phyloP scores from a whole-genome alignment of 2,888 invertebrate species.

The Prenolepis imparis region DNA sequence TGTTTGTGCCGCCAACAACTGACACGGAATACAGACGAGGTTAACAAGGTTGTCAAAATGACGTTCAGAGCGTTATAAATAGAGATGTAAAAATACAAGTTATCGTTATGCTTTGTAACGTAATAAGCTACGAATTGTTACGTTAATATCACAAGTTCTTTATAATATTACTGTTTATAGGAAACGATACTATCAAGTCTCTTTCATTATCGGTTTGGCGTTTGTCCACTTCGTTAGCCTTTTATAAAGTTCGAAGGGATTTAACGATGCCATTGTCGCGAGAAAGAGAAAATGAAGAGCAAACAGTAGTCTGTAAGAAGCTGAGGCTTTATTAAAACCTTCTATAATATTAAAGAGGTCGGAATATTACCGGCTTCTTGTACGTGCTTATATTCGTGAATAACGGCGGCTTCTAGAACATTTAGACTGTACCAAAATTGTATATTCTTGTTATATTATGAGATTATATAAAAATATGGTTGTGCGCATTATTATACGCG shows the following conservation, averaged over 20 bases:
- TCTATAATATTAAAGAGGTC: slow-evolving; percentile 62
- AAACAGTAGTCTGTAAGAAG: slow-evolving; percentile 65
- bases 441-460: slow-evolving; percentile 10
- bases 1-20: slow-evolving; percentile 56
- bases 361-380: slow-evolving; percentile 16
- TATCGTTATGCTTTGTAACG: slow-evolving; percentile 65
- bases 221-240: slow-evolving; percentile 37
- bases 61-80: slow-evolving; percentile 46
- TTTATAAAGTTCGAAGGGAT: slow-evolving; percentile 60
- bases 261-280: slow-evolving; percentile 67
- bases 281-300: slow-evolving; percentile 54
- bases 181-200: slow-evolving; percentile 45
- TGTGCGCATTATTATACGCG: slow-evolving; percentile 11
- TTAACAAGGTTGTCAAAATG: slow-evolving; percentile 73
- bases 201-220: slow-evolving; percentile 55
- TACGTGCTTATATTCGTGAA: slow-evolving; percentile 35
- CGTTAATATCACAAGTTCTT: slow-evolving; percentile 63
- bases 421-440: slow-evolving; percentile 17
- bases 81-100: slow-evolving; percentile 58
- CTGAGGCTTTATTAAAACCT: slow-evolving; percentile 71
- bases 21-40: slow-evolving; percentile 63
- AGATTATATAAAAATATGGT: slow-evolving; percentile 40
- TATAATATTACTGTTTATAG: slow-evolving; percentile 69
- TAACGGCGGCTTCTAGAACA: slow-evolving; percentile 10
- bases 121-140: slow-evolving; percentile 61